These are phyloP conservation scores for Trichonephila inaurata DNA, from an alignment of 1,140 invertebrate genomes.

Conservation along the genomic window DNA sequence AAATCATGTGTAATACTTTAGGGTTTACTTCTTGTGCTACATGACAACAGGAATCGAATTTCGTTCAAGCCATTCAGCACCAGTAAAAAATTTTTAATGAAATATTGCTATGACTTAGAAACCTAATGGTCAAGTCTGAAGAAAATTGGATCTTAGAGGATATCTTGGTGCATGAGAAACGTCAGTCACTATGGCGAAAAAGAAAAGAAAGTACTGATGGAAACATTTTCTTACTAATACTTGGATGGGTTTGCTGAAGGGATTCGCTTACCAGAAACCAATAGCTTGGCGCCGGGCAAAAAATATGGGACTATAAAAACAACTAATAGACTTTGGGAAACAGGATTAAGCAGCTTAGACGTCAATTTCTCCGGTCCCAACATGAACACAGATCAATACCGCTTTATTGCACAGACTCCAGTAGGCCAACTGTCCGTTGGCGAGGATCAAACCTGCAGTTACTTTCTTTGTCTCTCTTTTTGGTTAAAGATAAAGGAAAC, in stretches of 20 bases:
- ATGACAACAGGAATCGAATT: too few relatives aligned
- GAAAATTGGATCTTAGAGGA: background rate
- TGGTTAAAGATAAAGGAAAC: conserved; percentile 32
- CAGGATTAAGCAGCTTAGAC: conserved; percentile 70
- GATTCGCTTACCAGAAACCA: conserved; percentile 68
- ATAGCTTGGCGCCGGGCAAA: conserved; percentile 44
- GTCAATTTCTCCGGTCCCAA: conserved; percentile 64
- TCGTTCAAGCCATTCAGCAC: too few relatives aligned
- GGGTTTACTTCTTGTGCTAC: too few relatives aligned
- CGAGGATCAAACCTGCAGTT: conserved; percentile 54
- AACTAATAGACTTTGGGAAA: conserved; percentile 70
- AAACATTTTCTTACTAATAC: conserved; percentile 67
- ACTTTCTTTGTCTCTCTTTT: conserved; percentile 21
- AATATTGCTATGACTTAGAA: background rate
- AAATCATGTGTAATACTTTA: too few relatives aligned
- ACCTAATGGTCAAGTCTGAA: background rate
- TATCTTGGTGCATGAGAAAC: conserved; percentile 7
- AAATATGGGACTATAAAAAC: conserved; percentile 70
- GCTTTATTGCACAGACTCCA: conserved; percentile 38
- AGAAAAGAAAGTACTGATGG: conserved; percentile 46
- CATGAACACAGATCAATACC: conserved; percentile 69
- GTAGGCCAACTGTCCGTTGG: conserved; percentile 52
- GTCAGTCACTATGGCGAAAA: background rate
- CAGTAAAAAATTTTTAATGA: too few relatives aligned
- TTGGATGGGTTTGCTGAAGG: conserved; percentile 40